These are phyloP conservation scores for Mycetomoellerius zeteki DNA, from an alignment of 1,140 invertebrate species.

Conservation along the genomic window DNA sequence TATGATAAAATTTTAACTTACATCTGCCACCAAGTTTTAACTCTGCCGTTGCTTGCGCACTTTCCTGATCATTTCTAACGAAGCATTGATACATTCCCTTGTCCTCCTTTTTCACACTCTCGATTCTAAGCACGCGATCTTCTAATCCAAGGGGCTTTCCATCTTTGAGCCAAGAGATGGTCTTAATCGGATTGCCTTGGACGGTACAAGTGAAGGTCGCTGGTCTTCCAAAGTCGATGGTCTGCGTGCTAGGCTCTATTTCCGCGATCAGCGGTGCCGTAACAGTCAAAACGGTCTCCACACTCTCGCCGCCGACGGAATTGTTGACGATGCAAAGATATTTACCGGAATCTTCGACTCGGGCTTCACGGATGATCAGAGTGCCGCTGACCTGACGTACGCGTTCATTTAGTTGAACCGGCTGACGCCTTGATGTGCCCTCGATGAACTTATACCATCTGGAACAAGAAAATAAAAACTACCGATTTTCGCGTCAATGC, in stretches of 20 bases:
- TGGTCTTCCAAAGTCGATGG: constrained; percentile 96
- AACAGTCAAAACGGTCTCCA: constrained; percentile 96
- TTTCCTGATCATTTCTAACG: constrained; percentile 97
- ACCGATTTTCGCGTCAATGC: constrained; percentile 51
- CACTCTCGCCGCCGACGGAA: constrained; percentile 96
- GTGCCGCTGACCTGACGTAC: constrained; percentile 98
- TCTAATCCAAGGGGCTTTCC: constrained; percentile 93
- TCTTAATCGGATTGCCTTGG: constrained; percentile 96
- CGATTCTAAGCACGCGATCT: constrained; percentile 93
- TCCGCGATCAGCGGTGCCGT: constrained; percentile 95
- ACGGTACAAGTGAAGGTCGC: constrained; percentile 96
- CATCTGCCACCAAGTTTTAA: constrained; percentile 96
- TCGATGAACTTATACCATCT: constrained; percentile 98
- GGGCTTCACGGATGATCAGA: constrained; percentile 95
- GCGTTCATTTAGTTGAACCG: constrained; percentile 94
- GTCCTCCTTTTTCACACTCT: constrained; percentile 96
- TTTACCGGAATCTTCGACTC: constrained; percentile 96
- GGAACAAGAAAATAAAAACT: constrained; percentile 85
- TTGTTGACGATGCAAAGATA: constrained; percentile 98
- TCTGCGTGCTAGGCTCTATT: constrained; percentile 96
- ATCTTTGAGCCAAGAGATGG: constrained; percentile 97
- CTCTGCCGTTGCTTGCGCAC: constrained; percentile 96
- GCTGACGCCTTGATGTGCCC: constrained; percentile 93
- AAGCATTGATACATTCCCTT: constrained; percentile 99
- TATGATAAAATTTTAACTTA: constrained; percentile 84